phyloP scores from a whole-genome alignment of 2,797 vertebrate species.

The Malurus splendens region DNA sequence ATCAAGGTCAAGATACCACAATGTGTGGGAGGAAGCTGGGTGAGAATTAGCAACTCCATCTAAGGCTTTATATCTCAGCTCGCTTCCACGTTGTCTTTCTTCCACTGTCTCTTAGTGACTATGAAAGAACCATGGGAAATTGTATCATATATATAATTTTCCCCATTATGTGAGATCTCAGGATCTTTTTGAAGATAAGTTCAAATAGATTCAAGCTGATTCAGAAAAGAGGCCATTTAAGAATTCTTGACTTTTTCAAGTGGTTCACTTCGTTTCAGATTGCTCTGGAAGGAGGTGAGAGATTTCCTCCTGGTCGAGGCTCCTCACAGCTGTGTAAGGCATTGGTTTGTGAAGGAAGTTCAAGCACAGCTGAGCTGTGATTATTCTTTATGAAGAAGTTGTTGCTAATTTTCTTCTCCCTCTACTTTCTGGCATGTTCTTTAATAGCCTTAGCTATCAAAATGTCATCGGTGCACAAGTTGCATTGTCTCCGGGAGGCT shows the following conservation, averaged over 20 bases:
- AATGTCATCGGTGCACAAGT: neutral
- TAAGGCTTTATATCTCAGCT: constrained; percentile 15
- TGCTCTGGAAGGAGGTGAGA: neutral
- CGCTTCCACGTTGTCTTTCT: neutral
- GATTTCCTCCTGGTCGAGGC: neutral
- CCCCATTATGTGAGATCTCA: neutral
- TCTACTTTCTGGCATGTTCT: neutral
- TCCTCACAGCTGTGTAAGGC: neutral
- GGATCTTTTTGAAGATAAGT: constrained; percentile 37
- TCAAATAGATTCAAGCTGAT: constrained; percentile 21
- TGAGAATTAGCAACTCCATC: constrained; percentile 46
- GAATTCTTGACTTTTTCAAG: constrained; percentile 13
- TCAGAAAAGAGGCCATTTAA: neutral
- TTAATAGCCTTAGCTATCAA: neutral
- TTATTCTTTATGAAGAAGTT: neutral
- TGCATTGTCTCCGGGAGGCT: neutral
- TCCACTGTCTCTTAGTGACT: constrained; percentile 14
- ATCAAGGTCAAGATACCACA: constrained; percentile 47
- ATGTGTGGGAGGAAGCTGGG: constrained; percentile 32
- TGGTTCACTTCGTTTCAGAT: neutral
- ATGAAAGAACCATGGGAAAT: constrained; percentile 18
- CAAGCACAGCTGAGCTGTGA: neutral
- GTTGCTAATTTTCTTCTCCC: neutral
- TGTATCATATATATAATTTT: constrained; percentile 1
- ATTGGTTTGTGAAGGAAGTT: neutral